Base-by-base conservation (phyloP, 1,140 invertebrate species). In the Whitmania pigra region DNA sequence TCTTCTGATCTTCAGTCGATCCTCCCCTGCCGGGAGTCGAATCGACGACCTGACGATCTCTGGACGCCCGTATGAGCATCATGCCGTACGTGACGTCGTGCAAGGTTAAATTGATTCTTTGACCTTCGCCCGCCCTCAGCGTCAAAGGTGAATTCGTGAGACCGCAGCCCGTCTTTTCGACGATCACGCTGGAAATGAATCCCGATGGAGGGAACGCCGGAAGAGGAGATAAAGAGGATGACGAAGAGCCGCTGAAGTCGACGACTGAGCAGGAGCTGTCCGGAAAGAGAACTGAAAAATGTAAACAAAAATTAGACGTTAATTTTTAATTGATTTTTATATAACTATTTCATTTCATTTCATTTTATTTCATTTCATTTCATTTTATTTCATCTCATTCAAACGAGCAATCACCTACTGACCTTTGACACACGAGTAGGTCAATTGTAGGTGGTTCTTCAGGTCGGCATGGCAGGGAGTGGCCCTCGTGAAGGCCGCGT, bases 111-210 rank as follows among this genome's bases (percentile, higher is more conserved):
- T 71, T 71, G 55, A 71, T 66, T 31, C 54, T 29, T 31, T 66
- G 71, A 31, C 71, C 71, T 29, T 40, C 17, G 22, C 29, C 54
- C 13, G 31, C 71, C 71, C 57, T 40, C 36, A 71, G n/a, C 25
- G 53, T 31, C 54, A 40, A 63, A 53, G 71, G 71, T 22, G n/a
- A 22, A 18, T 31, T 43, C 25, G 57, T 60, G 17, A 57, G 54
- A 15, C 71, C 71, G 22, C 71, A 71, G n/a, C 71, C 71, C n/a
- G 69, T 53, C 25, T 43, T 53, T 27, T 71, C 25, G 22, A 53
- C 53, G 53, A 66, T 60, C 25, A 31, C 36, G 36, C 60, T 67
- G 18, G 73, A 53, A 13, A 74, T 36, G 60, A 53, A 67, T 53
- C 73, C 73, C 20, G 15, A 31, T n/a, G n/a, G 40, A 17, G n/a